Conservation (phyloP, 2,797 vertebrate genomes). For the Limosa lapponica region DNA sequence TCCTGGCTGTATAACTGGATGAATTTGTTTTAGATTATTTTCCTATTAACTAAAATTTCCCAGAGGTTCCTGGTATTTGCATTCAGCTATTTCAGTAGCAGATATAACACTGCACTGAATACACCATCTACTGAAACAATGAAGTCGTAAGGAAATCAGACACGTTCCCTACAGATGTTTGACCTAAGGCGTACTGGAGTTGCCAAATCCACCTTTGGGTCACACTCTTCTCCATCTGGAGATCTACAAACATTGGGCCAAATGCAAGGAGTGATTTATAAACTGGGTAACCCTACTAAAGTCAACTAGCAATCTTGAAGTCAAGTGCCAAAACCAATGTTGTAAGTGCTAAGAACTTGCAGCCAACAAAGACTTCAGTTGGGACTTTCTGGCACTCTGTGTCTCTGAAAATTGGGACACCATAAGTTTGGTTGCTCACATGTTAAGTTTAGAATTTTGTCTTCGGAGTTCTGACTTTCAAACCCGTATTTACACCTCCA, state of each 20-base stretch:
- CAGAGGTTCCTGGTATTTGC: constrained; percentile 66
- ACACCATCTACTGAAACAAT: constrained; percentile 41
- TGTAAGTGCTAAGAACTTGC: constrained; percentile 1
- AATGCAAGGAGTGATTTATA: constrained; percentile 28
- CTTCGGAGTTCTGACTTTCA: not conserved
- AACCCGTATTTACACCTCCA: not conserved
- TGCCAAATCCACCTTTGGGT: constrained; percentile 58
- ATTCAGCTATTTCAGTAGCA: constrained; percentile 63
- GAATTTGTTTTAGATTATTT: constrained; percentile 72
- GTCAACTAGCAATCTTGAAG: not conserved
- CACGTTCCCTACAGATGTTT: constrained; percentile 62
- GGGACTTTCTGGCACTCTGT: not conserved
- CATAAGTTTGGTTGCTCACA: not conserved
- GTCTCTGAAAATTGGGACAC: not conserved
- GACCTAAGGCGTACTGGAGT: constrained; percentile 16
- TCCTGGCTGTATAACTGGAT: constrained; percentile 35
- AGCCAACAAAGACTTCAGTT: not conserved
- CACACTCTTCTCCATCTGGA: constrained; percentile 51
- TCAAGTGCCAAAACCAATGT: not conserved
- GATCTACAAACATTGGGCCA: not conserved
- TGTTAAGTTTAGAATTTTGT: not conserved
- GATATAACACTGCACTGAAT: constrained; percentile 46
- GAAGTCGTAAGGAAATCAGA: constrained; percentile 49
- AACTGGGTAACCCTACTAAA: constrained; percentile 5
- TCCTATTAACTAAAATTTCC: constrained; percentile 72